phyloP scores from a whole-genome alignment of 2,113 vertebrate genomes.

The Malurus cyaneus region DNA sequence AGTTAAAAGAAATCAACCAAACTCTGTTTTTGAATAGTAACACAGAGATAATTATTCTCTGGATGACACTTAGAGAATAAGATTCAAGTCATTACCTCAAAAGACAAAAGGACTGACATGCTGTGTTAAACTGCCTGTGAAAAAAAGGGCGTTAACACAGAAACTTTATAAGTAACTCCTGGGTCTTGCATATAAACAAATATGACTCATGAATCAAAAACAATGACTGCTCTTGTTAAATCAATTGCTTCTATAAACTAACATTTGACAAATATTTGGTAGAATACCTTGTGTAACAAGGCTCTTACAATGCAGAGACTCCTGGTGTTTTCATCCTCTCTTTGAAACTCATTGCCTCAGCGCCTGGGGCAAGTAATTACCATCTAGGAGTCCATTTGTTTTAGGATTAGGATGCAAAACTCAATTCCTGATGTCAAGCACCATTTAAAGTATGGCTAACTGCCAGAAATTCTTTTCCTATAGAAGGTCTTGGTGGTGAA shows the following conservation, averaged over 20 bases:
- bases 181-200: slow-evolving; percentile 26
- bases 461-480: background rate
- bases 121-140: slow-evolving; percentile 50
- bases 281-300: slow-evolving; percentile 23
- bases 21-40: slow-evolving; percentile 67
- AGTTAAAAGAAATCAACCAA: slow-evolving; percentile 71
- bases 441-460: background rate
- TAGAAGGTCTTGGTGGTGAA: background rate
- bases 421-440: background rate
- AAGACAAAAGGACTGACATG: slow-evolving; percentile 63
- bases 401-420: slow-evolving; percentile 34
- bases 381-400: slow-evolving; percentile 13
- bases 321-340: background rate
- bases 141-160: slow-evolving; percentile 42
- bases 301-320: background rate
- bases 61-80: slow-evolving; percentile 67
- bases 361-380: background rate
- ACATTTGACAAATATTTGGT: background rate
- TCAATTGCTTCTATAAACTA: slow-evolving; percentile 9
- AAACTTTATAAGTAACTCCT: slow-evolving; percentile 42
- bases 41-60: slow-evolving; percentile 67
- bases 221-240: background rate
- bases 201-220: slow-evolving; percentile 53
- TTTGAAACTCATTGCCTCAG: background rate
- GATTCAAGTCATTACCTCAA: slow-evolving; percentile 74